A percentile compares a stretch with the other conserved stretches of the same genome.
These are phyloP conservation scores for Crotalus adamanteus DNA, from an alignment of 2,797 vertebrate genomes.

Conservation along the genomic window DNA sequence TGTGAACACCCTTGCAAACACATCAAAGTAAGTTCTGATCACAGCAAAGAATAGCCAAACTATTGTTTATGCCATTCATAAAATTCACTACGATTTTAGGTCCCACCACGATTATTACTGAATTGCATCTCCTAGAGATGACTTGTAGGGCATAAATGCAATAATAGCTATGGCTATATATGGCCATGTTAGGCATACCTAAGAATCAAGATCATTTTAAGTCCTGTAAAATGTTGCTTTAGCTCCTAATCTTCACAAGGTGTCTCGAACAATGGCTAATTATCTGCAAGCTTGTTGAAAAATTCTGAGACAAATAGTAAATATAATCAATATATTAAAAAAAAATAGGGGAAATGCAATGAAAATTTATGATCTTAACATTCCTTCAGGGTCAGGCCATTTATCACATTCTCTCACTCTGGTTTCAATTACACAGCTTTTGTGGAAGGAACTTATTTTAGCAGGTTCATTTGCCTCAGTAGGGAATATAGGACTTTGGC, in stretches of 20 bases:
- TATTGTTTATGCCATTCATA: constrained; percentile 41
- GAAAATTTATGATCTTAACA: constrained; percentile 96
- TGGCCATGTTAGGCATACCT: constrained; percentile 40
- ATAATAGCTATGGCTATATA: constrained; percentile 23
- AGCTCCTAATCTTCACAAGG: constrained; percentile 46
- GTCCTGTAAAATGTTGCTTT: constrained; percentile 58
- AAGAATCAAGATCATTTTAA: constrained; percentile 36
- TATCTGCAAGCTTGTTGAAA: constrained; percentile 64
- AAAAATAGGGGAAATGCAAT: constrained; percentile 73
- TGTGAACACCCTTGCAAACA: not conserved
- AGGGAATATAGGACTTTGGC: constrained; percentile 88
- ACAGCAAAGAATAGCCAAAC: constrained; percentile 38
- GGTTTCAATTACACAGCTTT: constrained; percentile 98
- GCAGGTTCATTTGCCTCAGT: constrained; percentile 99
- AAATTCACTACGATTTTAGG: constrained; percentile 29
- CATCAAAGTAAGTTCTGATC: constrained; percentile 31
- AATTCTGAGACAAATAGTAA: constrained; percentile 68
- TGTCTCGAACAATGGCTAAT: constrained; percentile 49
- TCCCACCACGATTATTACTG: constrained; percentile 37
- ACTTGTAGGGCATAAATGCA: constrained; percentile 4
- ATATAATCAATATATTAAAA: constrained; percentile 70
- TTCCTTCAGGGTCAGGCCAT: constrained; percentile 98
- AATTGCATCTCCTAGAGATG: constrained; percentile 51
- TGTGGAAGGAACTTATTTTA: constrained; percentile 95
- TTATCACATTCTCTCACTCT: constrained; percentile 98